Evolutionary conservation across 2,888 invertebrate genomes (phyloP).

Genomic region (Ashinkailepas kermadecensis): DNA sequence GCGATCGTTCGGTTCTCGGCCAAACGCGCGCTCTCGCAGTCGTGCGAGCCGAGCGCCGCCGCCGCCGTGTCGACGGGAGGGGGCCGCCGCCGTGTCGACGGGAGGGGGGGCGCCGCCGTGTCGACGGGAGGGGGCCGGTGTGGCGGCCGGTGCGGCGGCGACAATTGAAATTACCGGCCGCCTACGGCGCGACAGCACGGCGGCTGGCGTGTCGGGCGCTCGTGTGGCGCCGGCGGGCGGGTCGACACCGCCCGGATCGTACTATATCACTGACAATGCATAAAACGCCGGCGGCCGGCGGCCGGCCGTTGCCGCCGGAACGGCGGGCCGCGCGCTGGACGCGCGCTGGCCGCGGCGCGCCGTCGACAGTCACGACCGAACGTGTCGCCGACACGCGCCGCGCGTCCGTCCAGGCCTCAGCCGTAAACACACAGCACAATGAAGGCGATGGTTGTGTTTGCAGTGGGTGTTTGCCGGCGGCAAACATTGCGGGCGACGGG

Average conservation of each 20-base stretch:
- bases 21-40: too few species aligned
- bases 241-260: background rate
- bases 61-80: background rate
- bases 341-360: background rate
- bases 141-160: background rate
- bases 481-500: background rate
- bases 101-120: background rate
- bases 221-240: background rate
- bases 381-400: background rate
- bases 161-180: constrained; percentile 3
- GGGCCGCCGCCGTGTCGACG: background rate
- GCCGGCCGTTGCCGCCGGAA: background rate
- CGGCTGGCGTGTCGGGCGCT: background rate
- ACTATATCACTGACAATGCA: constrained; percentile 22
- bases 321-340: too few species aligned
- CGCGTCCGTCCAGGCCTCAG: background rate
- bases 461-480: background rate
- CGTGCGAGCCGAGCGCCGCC: too few species aligned
- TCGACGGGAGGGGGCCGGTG: background rate
- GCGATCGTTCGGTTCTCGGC: too few species aligned
- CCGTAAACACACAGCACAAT: background rate
- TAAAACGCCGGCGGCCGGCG: background rate
- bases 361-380: background rate
- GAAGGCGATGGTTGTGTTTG: background rate
- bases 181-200: background rate